Conservation (phyloP, 64 coral and sea anemone species). For the Porites lutea region DNA sequence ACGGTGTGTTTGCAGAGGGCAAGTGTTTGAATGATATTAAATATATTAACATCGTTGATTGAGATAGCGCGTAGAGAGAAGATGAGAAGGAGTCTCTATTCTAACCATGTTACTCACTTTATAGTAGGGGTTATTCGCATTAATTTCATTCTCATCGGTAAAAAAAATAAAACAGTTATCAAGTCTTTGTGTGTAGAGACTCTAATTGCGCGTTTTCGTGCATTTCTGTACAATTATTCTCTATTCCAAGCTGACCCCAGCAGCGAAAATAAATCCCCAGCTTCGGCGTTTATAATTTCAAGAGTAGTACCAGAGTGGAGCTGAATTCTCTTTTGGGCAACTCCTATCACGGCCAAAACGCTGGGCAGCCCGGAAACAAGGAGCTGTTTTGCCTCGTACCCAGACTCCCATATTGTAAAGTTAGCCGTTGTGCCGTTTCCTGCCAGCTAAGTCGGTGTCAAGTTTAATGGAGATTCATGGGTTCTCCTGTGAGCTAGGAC, state of each 20-base stretch:
- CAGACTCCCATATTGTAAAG: not conserved
- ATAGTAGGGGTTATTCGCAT: too few relatives aligned
- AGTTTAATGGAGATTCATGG: too few relatives aligned
- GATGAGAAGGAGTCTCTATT: too few relatives aligned
- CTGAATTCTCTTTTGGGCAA: not conserved
- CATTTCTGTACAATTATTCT: not conserved
- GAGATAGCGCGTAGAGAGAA: too few relatives aligned
- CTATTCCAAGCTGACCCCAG: not conserved
- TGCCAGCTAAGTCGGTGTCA: too few relatives aligned
- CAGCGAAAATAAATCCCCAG: not conserved
- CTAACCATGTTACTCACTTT: too few relatives aligned
- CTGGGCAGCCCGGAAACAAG: not conserved
- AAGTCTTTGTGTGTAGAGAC: not conserved
- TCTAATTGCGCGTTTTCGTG: not conserved
- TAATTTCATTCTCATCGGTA: not conserved
- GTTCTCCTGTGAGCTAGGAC: too few relatives aligned
- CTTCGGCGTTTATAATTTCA: not conserved
- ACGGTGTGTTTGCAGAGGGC: too few relatives aligned
- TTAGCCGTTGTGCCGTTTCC: too few relatives aligned
- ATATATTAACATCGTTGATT: too few relatives aligned
- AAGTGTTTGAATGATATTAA: too few relatives aligned
- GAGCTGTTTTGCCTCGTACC: not conserved
- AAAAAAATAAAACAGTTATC: not conserved
- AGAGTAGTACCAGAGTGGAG: not conserved
- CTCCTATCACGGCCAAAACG: not conserved